Percentiles rank a stretch among this genome's conserved stretches.
Evolutionary conservation across 2,113 vertebrate species (phyloP).

Genomic region (Prinia subflava): DNA sequence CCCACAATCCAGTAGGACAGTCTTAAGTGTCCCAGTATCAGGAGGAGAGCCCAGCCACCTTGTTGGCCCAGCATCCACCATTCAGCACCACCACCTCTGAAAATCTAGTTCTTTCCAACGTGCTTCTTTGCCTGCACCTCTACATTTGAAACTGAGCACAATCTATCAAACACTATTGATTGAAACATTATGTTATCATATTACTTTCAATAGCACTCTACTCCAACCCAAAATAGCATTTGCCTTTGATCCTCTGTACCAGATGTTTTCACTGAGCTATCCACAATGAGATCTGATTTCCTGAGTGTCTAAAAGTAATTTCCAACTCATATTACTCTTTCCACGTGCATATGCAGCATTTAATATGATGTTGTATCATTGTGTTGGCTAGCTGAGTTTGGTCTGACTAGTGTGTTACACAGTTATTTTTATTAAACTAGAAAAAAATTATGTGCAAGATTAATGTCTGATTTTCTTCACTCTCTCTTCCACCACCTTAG

Average conservation of each 20-base stretch:
- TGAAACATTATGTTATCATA: constrained; percentile 19
- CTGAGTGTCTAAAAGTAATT: constrained; percentile 2
- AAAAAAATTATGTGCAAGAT: background rate
- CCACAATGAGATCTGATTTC: constrained; percentile 27
- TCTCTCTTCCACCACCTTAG: background rate
- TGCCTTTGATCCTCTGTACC: constrained; percentile 3
- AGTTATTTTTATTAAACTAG: background rate
- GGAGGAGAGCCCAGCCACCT: rapidly evolving
- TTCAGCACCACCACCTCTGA: background rate
- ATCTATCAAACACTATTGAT: background rate
- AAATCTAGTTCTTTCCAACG: background rate
- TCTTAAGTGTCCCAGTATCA: background rate
- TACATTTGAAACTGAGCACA: background rate
- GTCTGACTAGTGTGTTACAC: background rate
- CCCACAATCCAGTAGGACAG: background rate
- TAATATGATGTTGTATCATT: background rate
- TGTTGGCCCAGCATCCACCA: rapidly evolving
- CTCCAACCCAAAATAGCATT: constrained; percentile 6
- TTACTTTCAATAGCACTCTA: constrained; percentile 6
- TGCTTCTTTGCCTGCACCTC: background rate
- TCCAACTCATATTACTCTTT: background rate
- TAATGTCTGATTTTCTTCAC: background rate
- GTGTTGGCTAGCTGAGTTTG: background rate
- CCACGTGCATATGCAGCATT: background rate
- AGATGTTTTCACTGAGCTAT: constrained; percentile 30